phyloP scores from a whole-genome alignment of 2,888 invertebrate genomes.

The Lycocerus yunnanus region DNA sequence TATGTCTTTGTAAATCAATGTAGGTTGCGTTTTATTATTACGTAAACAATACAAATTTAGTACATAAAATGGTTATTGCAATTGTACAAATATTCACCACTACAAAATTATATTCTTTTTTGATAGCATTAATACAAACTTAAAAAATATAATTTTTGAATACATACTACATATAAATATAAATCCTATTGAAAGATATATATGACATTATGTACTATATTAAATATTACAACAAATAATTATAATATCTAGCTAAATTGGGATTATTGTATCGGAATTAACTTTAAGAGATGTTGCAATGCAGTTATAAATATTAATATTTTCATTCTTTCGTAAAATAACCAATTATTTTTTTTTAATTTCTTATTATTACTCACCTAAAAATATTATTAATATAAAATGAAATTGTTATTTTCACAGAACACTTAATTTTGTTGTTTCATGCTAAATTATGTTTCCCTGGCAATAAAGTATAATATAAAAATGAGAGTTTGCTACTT shows the following conservation, averaged over 20 bases:
- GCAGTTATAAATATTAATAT: neutral
- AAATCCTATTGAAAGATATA: too few species aligned
- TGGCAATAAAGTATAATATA: too few species aligned
- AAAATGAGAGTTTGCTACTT: too few species aligned
- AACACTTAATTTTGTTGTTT: neutral
- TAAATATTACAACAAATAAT: too few species aligned
- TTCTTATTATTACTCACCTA: neutral
- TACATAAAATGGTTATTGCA: neutral
- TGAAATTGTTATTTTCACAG: neutral
- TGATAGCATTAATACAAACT: neutral
- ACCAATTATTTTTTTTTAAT: neutral
- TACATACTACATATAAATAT: too few species aligned
- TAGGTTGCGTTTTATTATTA: neutral
- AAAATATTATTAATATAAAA: neutral
- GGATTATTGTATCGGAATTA: too few species aligned
- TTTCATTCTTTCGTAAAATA: neutral
- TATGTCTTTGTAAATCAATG: neutral
- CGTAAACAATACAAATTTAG: neutral
- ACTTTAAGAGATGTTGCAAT: neutral
- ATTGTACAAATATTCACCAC: neutral
- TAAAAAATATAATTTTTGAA: neutral
- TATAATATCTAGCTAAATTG: too few species aligned
- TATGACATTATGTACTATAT: too few species aligned
- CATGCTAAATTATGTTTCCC: too few species aligned
- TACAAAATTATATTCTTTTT: neutral